Conservation (phyloP, 2,888 invertebrate genomes). For the Orchesellides sinensis region DNA sequence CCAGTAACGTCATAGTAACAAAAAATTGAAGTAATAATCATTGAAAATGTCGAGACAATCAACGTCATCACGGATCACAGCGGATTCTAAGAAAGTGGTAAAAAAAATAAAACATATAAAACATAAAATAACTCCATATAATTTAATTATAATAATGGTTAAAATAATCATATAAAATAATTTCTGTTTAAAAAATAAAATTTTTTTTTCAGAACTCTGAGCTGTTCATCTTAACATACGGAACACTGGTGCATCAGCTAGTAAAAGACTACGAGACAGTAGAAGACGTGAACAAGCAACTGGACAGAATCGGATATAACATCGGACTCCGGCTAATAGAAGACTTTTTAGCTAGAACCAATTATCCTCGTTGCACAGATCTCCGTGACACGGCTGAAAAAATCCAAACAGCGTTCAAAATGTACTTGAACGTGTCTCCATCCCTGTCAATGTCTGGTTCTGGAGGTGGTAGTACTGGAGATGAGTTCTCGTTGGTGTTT, state of each 20-base stretch:
- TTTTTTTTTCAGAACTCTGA: constrained; percentile 89
- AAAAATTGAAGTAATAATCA: too few species aligned
- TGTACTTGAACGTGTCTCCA: constrained; percentile 75
- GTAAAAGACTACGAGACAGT: constrained; percentile 94
- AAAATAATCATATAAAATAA: neutral
- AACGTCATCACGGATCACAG: constrained; percentile 66
- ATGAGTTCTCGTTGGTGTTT: constrained; percentile 97
- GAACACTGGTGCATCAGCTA: constrained; percentile 97
- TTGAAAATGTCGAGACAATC: constrained; percentile 57
- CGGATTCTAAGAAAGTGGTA: constrained; percentile 72
- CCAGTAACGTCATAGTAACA: too few species aligned
- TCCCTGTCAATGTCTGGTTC: constrained; percentile 81
- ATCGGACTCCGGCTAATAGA: constrained; percentile 98
- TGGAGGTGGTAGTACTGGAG: constrained; percentile 98
- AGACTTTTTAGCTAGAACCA: constrained; percentile 96
- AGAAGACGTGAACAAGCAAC: constrained; percentile 98
- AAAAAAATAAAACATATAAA: too few species aligned
- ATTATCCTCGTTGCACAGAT: constrained; percentile 93
- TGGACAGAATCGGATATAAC: constrained; percentile 97
- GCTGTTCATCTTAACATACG: constrained; percentile 97
- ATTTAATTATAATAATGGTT: neutral
- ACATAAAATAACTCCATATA: too few species aligned
- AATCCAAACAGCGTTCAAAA: constrained; percentile 80
- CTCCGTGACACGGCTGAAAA: constrained; percentile 98
- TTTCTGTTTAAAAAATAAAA: constrained; percentile 4